Evolutionary conservation across 2,113 vertebrate species (phyloP).

Genomic region (Haemorhous mexicanus): DNA sequence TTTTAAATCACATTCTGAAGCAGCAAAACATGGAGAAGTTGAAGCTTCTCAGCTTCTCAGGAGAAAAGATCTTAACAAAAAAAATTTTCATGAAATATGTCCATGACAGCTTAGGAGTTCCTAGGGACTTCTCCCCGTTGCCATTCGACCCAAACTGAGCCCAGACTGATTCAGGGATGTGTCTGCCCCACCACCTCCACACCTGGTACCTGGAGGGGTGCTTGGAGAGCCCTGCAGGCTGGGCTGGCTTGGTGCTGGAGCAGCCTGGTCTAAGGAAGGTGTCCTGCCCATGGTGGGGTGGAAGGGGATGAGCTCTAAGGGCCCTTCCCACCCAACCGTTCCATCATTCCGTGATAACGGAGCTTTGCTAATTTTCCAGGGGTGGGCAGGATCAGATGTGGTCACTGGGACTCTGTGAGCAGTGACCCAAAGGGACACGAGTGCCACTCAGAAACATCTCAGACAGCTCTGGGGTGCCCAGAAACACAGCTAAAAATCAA

Average conservation of each 20-base stretch:
- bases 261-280: neutral
- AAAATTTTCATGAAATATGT: too few species aligned
- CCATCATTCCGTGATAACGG: too few species aligned
- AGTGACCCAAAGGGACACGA: rapidly evolving
- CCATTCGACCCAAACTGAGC: neutral
- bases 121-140: neutral
- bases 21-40: too few species aligned
- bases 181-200: neutral
- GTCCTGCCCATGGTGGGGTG: neutral
- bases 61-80: too few species aligned
- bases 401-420: neutral
- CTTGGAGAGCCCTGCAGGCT: neutral
- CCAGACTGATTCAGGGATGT: neutral
- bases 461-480: neutral
- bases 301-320: neutral
- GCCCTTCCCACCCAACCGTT: neutral
- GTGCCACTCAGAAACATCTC: neutral
- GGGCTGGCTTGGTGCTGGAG: neutral
- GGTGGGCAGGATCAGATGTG: neutral
- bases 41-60: too few species aligned
- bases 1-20: too few species aligned
- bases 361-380: neutral
- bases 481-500: neutral
- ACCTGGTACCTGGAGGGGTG: rapidly evolving
- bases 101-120: neutral